Conservation (phyloP, 2,888 invertebrate genomes). For the Hedychridium roseum region DNA sequence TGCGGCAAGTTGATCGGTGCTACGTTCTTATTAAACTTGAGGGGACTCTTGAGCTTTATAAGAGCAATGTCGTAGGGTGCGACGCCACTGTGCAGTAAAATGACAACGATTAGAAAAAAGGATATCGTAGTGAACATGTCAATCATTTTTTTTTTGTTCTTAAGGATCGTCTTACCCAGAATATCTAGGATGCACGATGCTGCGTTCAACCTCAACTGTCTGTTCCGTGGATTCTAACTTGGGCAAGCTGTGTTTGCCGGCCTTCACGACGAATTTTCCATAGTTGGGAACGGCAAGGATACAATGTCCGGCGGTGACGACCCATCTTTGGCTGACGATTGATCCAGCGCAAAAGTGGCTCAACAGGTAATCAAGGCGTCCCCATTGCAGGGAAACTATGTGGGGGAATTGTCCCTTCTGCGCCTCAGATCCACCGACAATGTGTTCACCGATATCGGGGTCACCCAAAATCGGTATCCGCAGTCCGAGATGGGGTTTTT, state of each 20-base stretch:
- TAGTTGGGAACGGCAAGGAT: conserved; percentile 58
- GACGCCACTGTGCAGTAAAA: conserved; percentile 40
- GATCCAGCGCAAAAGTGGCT: conserved; percentile 60
- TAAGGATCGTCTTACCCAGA: conserved; percentile 40
- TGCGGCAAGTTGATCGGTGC: conserved; percentile 58
- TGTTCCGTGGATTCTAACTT: conserved; percentile 55
- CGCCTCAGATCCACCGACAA: conserved; percentile 54
- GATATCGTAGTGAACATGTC: neutral
- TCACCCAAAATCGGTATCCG: conserved; percentile 14
- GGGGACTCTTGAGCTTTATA: conserved; percentile 56
- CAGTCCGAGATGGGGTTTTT: conserved; percentile 24
- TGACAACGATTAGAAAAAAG: conserved; percentile 2
- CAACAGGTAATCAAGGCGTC: conserved; percentile 34
- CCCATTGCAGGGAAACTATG: conserved; percentile 63
- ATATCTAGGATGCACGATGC: conserved; percentile 55
- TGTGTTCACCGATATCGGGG: conserved; percentile 14
- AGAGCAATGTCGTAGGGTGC: conserved; percentile 67
- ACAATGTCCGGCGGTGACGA: conserved; percentile 61
- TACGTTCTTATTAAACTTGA: conserved; percentile 54
- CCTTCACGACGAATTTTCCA: conserved; percentile 63
- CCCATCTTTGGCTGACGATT: conserved; percentile 57
- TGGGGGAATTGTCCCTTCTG: conserved; percentile 62
- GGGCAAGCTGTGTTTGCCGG: conserved; percentile 37
- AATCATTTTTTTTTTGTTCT: too few species aligned
- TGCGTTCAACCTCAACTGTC: conserved; percentile 42